Base-by-base conservation (phyloP, 2,797 vertebrate species). In the Anableps anableps region DNA sequence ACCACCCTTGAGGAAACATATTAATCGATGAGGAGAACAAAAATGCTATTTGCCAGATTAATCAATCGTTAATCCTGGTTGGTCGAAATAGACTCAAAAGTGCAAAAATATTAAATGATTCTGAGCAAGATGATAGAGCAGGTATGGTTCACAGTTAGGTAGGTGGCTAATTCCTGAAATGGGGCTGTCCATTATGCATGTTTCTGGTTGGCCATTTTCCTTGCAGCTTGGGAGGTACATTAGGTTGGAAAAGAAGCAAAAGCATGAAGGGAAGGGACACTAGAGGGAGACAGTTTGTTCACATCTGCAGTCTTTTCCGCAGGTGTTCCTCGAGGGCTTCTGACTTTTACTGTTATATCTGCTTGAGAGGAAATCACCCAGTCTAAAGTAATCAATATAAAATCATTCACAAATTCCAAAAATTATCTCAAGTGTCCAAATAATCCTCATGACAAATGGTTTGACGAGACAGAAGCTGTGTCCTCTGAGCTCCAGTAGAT, bases 341-440 rank as follows among this genome's bases (percentile, higher is more conserved):
- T 97, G 93, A 97, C 97, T 94, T 97, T 82, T 75, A 43, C 85
- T 78, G 96, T 93, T 97, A 97, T 78, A 96, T 96, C 97, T 94
- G 97, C 97, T 97, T 93, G 38, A 81, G 85, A 84, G 83, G 74
- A 82, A 78, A 84, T 89, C 74, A 73, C 77, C 86, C 78, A 78
- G 82, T 81, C 82, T 86, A 55, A 78, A 19, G 47, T 74, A 84
- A 90, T 92, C 85, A 88, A 91, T 82, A 75, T 71, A 62, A 84
- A 89, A 93, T 88, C 80, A 90, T 91, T 88, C 82, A 43, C 55
- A 79, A 89, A 90, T 85, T 88, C 60, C 72, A 6, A 72, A 38
- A 78, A 83, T 88, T 60, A 85, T 81, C 86, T 83, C n/a, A 81
- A 80, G 83, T 26, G 58, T 84, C 74, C 62, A 31, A 80, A 81